These are phyloP conservation scores for Adelphocoris suturalis DNA, from an alignment of 2,888 invertebrate genomes.

Conservation along the genomic window DNA sequence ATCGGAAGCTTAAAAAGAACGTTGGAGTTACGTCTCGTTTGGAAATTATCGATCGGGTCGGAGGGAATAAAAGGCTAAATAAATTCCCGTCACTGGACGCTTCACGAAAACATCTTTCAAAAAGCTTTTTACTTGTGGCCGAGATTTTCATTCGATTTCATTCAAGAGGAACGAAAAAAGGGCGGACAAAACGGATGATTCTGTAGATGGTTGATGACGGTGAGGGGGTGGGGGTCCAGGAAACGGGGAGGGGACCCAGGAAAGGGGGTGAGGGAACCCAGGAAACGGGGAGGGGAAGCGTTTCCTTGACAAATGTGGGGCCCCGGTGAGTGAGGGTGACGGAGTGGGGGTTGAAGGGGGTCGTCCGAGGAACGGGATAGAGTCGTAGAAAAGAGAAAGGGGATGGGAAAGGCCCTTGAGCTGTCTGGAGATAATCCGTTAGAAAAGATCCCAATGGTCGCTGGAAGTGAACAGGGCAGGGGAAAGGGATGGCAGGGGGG, in stretches of 20 bases:
- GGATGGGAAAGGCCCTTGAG: background rate
- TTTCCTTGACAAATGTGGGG: constrained; percentile 39
- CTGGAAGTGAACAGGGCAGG: background rate
- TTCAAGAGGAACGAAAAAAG: background rate
- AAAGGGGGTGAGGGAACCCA: background rate
- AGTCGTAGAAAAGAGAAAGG: background rate
- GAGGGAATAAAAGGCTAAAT: background rate
- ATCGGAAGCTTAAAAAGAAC: too few relatives aligned
- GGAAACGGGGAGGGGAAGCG: constrained; percentile 7
- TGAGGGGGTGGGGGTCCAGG: background rate
- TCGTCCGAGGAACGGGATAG: background rate
- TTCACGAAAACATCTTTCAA: constrained; percentile 24
- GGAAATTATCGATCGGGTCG: constrained; percentile 30
- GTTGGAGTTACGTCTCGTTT: constrained; percentile 17
- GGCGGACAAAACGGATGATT: constrained; percentile 21
- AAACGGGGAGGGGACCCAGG: background rate
- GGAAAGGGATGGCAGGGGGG: background rate
- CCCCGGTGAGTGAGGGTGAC: background rate
- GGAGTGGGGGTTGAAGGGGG: background rate
- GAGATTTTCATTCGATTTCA: constrained; percentile 42
- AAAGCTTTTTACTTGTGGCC: constrained; percentile 31
- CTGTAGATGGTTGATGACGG: background rate
- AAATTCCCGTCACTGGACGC: constrained; percentile 31
- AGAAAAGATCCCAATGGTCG: constrained; percentile 58
- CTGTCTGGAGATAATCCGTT: constrained; percentile 60